Evolutionary conservation across 2,888 invertebrate species (phyloP).

Genomic region (Spodoptera exigua): DNA sequence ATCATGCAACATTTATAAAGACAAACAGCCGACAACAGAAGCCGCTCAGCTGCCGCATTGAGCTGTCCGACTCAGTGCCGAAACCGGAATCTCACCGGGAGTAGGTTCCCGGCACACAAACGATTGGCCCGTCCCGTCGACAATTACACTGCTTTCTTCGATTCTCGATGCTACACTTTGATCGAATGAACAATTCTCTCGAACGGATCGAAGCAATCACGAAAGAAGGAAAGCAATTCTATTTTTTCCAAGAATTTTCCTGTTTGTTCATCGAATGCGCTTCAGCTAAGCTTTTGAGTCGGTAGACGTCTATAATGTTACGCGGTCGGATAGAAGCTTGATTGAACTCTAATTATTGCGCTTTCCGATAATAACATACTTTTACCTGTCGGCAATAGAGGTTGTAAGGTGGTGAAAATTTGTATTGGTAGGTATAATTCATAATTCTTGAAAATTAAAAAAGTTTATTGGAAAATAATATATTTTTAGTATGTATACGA

Average conservation of each 20-base stretch:
- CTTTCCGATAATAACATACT: too few species aligned
- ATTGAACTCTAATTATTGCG: background rate
- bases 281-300: slow-evolving; percentile 22
- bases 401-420: too few species aligned
- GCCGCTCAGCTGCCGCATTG: slow-evolving; percentile 42
- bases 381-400: too few species aligned
- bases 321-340: background rate
- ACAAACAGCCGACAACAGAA: slow-evolving; percentile 69
- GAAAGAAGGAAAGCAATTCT: slow-evolving; percentile 17
- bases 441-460: too few species aligned
- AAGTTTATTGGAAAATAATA: too few species aligned
- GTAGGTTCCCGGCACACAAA: slow-evolving; percentile 26
- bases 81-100: slow-evolving; percentile 26
- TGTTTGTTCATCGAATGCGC: slow-evolving; percentile 22
- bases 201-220: slow-evolving; percentile 25
- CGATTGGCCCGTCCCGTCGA: slow-evolving; percentile 1
- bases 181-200: slow-evolving; percentile 27
- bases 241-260: slow-evolving; percentile 36
- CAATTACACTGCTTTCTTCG: slow-evolving; percentile 25
- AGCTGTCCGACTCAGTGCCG: slow-evolving; percentile 23
- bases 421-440: too few species aligned
- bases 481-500: too few species aligned
- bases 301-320: slow-evolving; percentile 11
- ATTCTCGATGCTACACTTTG: slow-evolving; percentile 29
- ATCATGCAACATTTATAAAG: slow-evolving; percentile 84